Percentiles rank a stretch among this genome's conserved stretches.
These are phyloP conservation scores for Datnioides undecimradiatus DNA, from an alignment of 2,113 vertebrate genomes.

Conservation along the genomic window DNA sequence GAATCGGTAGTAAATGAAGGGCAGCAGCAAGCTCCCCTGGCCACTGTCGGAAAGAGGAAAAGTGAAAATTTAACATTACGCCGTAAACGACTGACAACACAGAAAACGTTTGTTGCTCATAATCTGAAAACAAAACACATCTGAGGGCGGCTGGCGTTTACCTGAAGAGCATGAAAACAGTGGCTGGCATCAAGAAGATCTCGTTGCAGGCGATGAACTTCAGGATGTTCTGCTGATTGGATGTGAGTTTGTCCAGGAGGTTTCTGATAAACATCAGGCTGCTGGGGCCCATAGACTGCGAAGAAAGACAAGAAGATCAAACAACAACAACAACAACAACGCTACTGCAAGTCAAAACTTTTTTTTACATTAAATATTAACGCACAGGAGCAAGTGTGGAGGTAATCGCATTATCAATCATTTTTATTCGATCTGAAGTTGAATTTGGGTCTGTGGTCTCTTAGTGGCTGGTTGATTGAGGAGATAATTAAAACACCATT, in stretches of 20 bases:
- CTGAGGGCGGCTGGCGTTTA: conserved; percentile 62
- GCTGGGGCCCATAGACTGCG: conserved; percentile 90
- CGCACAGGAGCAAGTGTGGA: neutral
- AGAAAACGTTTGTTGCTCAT: neutral
- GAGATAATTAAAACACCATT: conserved; percentile 43
- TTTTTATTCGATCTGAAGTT: conserved; percentile 4
- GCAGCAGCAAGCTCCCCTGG: conserved; percentile 96
- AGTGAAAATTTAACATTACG: neutral
- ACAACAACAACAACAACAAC: neutral
- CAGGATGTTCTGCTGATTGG: conserved; percentile 98
- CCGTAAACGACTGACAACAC: neutral
- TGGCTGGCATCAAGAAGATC: conserved; percentile 99
- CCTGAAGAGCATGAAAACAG: conserved; percentile 99
- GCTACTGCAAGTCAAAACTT: neutral
- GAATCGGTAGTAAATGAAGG: conserved; percentile 98
- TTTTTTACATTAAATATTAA: neutral
- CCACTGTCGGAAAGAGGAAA: conserved; percentile 84
- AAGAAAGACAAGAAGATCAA: conserved; percentile 22
- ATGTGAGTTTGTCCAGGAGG: conserved; percentile 91
- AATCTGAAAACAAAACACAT: neutral
- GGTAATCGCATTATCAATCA: conserved; percentile 10
- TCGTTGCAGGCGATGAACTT: conserved; percentile 99
- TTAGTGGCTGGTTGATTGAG: conserved; percentile 15
- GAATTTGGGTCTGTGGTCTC: neutral
- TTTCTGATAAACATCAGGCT: conserved; percentile 92